These are phyloP conservation scores for Aphis craccivora DNA, from an alignment of 1,140 invertebrate genomes.

Conservation along the genomic window DNA sequence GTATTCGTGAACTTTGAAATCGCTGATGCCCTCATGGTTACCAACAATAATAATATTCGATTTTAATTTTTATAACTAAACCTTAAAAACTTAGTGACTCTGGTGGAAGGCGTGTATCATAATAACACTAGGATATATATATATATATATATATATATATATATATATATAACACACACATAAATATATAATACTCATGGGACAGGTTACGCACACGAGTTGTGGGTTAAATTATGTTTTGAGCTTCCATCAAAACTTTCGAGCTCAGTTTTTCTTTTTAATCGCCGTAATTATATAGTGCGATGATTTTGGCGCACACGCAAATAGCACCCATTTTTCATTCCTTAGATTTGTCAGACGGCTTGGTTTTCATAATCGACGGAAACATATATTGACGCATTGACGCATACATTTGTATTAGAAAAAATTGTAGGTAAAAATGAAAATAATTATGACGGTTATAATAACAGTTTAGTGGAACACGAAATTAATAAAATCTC, in stretches of 20 bases:
- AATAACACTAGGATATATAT: not conserved
- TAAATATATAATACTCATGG: not conserved
- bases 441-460: not conserved
- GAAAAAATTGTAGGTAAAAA: not conserved
- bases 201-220: not conserved
- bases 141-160: not conserved
- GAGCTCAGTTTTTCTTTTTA: not conserved
- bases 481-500: not conserved
- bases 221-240: not conserved
- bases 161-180: not conserved
- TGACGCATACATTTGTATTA: not conserved
- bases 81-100: not conserved
- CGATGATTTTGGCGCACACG: not conserved
- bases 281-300: not conserved
- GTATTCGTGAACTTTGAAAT: not conserved
- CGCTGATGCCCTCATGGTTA: not conserved
- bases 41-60: not conserved
- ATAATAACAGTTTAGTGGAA: not conserved
- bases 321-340: not conserved
- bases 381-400: not conserved
- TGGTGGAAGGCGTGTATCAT: not conserved
- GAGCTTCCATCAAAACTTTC: not conserved
- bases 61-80: constrained; percentile 3
- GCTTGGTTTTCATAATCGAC: not conserved
- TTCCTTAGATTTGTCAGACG: not conserved